A percentile compares a stretch with the other conserved stretches of the same genome.
Conservation (phyloP, 2,113 vertebrate species). For the Ia io region DNA sequence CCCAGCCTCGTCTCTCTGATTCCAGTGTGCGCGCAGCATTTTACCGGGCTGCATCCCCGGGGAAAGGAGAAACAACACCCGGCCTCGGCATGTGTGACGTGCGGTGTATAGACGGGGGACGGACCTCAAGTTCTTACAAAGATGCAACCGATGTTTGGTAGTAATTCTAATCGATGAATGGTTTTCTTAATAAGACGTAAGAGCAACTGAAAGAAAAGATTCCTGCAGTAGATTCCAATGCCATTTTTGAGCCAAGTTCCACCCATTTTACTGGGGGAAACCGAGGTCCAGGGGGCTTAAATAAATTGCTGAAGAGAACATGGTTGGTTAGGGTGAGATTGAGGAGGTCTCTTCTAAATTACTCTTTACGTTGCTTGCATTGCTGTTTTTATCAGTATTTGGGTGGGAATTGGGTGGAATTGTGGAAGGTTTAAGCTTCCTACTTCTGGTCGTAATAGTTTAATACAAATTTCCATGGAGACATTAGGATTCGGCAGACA, state of each 20-base stretch:
- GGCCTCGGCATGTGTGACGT: accelerated
- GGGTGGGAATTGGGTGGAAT: background rate
- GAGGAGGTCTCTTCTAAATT: background rate
- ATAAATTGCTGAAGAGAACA: background rate
- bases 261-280: background rate
- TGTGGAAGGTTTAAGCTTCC: background rate
- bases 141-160: background rate
- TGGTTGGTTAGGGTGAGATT: background rate
- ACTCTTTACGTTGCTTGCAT: background rate
- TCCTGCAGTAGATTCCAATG: background rate
- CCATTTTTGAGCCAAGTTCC: background rate
- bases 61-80: background rate
- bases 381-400: background rate
- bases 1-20: background rate
- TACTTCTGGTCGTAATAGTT: background rate
- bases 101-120: accelerated
- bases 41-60: background rate
- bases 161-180: background rate
- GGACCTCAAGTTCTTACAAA: background rate
- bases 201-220: background rate
- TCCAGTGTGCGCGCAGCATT: background rate
- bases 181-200: background rate
- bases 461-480: background rate
- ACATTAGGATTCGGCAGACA: background rate
- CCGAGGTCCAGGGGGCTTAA: background rate